phyloP scores from a whole-genome alignment of 2,113 vertebrate genomes.

The Myiozetetes cayanensis region DNA sequence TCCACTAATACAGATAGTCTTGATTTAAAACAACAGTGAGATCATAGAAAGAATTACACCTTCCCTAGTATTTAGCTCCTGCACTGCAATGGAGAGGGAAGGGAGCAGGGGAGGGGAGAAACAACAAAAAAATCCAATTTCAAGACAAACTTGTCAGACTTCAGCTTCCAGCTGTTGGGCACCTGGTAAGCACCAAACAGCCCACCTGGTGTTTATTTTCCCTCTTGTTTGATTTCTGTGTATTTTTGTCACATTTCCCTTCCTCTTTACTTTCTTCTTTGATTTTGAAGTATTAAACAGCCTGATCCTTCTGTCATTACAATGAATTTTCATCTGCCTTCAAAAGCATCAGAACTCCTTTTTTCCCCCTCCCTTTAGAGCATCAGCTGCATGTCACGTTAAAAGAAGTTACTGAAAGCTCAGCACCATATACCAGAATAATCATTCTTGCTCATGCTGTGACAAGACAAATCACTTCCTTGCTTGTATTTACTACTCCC shows the following conservation, averaged over 20 bases:
- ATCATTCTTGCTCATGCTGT: not conserved
- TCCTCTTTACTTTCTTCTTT: not conserved
- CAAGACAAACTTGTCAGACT: not conserved
- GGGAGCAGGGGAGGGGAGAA: no score
- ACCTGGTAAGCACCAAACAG: no score
- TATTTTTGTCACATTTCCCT: not conserved
- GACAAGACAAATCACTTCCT: not conserved
- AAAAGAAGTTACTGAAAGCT: not conserved
- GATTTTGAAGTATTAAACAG: not conserved
- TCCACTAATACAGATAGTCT: not conserved
- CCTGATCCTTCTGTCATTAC: not conserved
- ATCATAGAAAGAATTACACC: not conserved
- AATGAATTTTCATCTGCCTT: not conserved
- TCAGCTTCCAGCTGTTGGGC: not conserved
- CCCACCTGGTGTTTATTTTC: no score
- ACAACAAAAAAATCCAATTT: not conserved
- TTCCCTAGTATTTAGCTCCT: not conserved
- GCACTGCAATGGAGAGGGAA: not conserved
- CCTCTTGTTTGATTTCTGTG: not conserved
- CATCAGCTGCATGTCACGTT: not conserved
- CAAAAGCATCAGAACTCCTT: fast-evolving
- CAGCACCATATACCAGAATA: not conserved
- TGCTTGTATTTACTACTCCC: not conserved
- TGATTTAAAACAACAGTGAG: not conserved
- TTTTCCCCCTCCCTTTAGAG: not conserved